Base-by-base conservation (phyloP, 2,113 vertebrate species). In the Larimichthys polyactis region DNA sequence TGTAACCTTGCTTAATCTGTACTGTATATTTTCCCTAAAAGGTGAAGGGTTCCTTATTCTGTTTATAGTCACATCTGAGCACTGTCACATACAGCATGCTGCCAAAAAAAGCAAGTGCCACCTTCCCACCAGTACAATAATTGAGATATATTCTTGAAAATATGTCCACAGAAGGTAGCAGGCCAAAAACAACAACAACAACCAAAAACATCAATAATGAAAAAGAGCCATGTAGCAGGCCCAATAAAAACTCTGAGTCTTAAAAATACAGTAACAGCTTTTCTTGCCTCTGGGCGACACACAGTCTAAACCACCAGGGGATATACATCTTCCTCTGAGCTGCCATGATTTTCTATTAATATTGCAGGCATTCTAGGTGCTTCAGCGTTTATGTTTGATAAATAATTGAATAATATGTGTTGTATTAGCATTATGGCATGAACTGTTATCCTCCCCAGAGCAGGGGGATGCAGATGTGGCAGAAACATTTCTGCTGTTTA, bases 401-500 rank as follows among this genome's bases (percentile, higher is more conserved):
- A 83, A 87, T 83, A 78, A 89, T 66, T 2, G 5, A 88, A 62
- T 59, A 10, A 11, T 58, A 57, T 83, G 78, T 87, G 81, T 76
- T 76, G 59, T 81, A 67, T 76, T 74, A 66, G 72, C 57, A 57
- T 46, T 71, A 43, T 4, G 3, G 68, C 20, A 11, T 22, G 36
- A 77, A n/a, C 4, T 48, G 55, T 40, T 83, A 54, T 79, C 49
- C 60, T 75, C 59, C 44, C 1, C 49, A 36, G 54, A 43, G 63
- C 22, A 3, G 12, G 16, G 11, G 11, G 70, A 64, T 29, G 84
- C 76, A 75, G 73, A 81, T 78, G 54, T 82, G 85, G 75, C 54
- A 71, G 51, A 74, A 75, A 86, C 75, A 77, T 78, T 75, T 79
- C 22, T 77, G 82, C 69, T 75, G 67, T 87, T 87, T 76, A 20